Base-by-base conservation (phyloP, 2,113 vertebrate species). In the Petroica traversi region DNA sequence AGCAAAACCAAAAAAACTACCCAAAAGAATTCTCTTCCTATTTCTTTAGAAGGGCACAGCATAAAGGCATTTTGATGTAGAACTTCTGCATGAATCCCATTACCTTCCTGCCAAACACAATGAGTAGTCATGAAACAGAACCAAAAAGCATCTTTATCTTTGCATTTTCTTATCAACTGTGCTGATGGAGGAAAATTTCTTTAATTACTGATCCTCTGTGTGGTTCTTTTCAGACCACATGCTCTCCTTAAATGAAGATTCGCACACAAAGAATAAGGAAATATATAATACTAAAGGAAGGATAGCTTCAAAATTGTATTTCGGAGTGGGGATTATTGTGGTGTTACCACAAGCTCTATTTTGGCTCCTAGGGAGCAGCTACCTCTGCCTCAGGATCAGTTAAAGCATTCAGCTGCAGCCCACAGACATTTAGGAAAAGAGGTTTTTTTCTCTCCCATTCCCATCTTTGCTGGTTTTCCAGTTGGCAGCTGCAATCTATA, bases 401-500 rank as follows among this genome's bases (percentile, higher is more conserved):
- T 85, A 36, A 86, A 83, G 40, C 25, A 76, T 52, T 80, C 28
- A 80, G 12, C 81, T 85, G 46, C 63, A 88, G 25, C 36, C 55
- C 69, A 61, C 11, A 54, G 72, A 18, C 67, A 74, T 55, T 61
- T 26, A 73, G 40, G 18, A 89, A 93, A 85, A 63, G 13, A 28
- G 54, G 19, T 29, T 88, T 92, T 88, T 89, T 89, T 59, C 51
- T 90, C 26, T 84, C 11, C 59, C 24, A 7, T 88, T 95, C 59
- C 75, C 51, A 63, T 85, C 72, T 90, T 96, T 75, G 19, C 48
- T 86, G 64, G 61, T 72, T 94, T 96, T 88, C 88, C 88, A 80
- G 51, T 96, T 92, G 88, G 75, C 90, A 96, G 90, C 92, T 96
- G 95, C 88, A 94, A 23, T 43, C 85, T 92, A 93, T 96, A 97